Evolutionary conservation across 2,888 invertebrate genomes (phyloP).

Genomic region (Keiferia lycopersicella): DNA sequence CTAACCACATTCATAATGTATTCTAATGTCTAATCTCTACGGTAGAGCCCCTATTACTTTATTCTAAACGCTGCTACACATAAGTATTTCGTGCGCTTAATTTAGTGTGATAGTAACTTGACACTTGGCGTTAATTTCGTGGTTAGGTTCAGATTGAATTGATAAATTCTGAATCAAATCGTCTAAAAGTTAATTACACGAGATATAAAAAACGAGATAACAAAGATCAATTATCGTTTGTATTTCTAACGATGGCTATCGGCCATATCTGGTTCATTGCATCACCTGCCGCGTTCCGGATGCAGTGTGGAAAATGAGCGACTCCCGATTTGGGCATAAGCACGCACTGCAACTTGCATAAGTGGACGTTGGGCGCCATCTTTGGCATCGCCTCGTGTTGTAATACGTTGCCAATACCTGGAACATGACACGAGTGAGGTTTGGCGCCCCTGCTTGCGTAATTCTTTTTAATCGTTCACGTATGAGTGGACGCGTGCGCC

Average conservation of each 20-base stretch:
- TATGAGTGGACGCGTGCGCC: conserved; percentile 19
- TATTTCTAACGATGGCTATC: conserved; percentile 9
- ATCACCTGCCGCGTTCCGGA: conserved; percentile 53
- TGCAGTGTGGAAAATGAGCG: conserved; percentile 57
- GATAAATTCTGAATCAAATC: background rate
- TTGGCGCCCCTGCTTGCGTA: conserved; percentile 13
- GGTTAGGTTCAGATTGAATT: background rate
- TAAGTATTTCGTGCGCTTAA: background rate
- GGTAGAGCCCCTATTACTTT: conserved; percentile 1
- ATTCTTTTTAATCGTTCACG: conserved; percentile 23
- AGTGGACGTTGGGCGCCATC: conserved; percentile 48
- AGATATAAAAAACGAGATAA: background rate
- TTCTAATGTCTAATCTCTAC: background rate
- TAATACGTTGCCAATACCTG: conserved; percentile 38
- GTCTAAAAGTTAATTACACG: background rate
- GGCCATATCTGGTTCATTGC: conserved; percentile 41
- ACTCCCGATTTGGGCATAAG: conserved; percentile 56
- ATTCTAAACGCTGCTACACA: background rate
- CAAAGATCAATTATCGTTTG: background rate
- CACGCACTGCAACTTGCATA: conserved; percentile 49
- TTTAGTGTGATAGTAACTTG: background rate
- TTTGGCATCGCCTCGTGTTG: conserved; percentile 45
- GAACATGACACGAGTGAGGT: conserved; percentile 5
- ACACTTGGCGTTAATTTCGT: background rate
- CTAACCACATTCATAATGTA: conserved; percentile 14